A percentile compares a stretch with the other conserved stretches of the same genome.
Conservation (phyloP, 2,888 invertebrate genomes). For the Trilocha varians region DNA sequence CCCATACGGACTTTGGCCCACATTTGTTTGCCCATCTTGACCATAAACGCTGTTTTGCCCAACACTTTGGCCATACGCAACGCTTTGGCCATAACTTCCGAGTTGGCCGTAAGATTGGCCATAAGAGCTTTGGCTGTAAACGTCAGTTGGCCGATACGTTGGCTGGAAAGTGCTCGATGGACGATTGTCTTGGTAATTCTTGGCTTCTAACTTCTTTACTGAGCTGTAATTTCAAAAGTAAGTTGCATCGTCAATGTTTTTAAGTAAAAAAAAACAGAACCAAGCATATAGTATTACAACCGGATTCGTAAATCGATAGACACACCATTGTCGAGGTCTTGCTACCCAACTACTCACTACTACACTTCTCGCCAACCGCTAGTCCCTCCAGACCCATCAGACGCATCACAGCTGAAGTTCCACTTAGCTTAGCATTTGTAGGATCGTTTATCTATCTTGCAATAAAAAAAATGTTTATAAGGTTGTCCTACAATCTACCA, state of each 20-base stretch:
- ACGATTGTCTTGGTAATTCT: slow-evolving; percentile 15
- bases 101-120: slow-evolving; percentile 10
- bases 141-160: slow-evolving; percentile 17
- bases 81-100: slow-evolving; percentile 9
- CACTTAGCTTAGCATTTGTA: too few relatives aligned
- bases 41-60: slow-evolving; percentile 14
- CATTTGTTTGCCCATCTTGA: slow-evolving; percentile 10
- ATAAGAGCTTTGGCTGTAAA: slow-evolving; percentile 8
- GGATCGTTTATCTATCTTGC: too few relatives aligned
- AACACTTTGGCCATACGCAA: neutral
- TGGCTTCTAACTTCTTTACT: slow-evolving; percentile 34
- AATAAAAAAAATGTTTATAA: too few relatives aligned
- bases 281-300: too few relatives aligned
- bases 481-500: too few relatives aligned
- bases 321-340: too few relatives aligned
- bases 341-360: too few relatives aligned
- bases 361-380: too few relatives aligned
- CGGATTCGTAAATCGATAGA: too few relatives aligned
- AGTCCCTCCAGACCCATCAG: too few relatives aligned
- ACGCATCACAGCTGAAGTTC: too few relatives aligned
- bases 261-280: too few relatives aligned
- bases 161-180: slow-evolving; percentile 13
- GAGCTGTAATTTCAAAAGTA: slow-evolving; percentile 26
- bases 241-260: neutral
- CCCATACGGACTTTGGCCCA: slow-evolving; percentile 12